Evolutionary conservation across 2,888 invertebrate genomes (phyloP), one percentile per base, ranked within the genome.

Genomic region (Synergus gifuensis): DNA sequence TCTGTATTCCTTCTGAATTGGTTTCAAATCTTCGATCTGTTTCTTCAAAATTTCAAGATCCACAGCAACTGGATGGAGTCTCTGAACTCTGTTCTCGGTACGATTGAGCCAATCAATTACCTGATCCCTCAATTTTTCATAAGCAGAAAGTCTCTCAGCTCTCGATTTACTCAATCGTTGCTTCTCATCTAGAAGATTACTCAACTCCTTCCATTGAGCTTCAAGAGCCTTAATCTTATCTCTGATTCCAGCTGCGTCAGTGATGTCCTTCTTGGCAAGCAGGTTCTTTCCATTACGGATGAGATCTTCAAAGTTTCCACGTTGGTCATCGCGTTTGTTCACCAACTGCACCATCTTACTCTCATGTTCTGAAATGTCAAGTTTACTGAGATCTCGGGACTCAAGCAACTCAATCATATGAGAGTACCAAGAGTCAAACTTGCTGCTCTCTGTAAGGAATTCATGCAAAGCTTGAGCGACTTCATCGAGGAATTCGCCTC

Each of bases 181-280:
- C 86, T 97, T 97, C 89, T 98, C 98, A 85, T 97, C 97, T 42
- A 98, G 93, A 0, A 96, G 93, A 22, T 95, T 94, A 87, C 96
- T 96, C 86, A 98, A 94, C 89, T 98, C 98, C 76, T 96, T 95
- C 98, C 98, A 98, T 88, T 96, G 96, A 84, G 95, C 95, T 93
- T 98, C 98, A 84, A 98, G 93, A 3, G 95, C 94, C 93, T 97
- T 98, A 89, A 98, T 95, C 86, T 96, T 95, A 91, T 98, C 98
- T 49, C 98, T 94, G 14, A 98, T 95, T 2, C 95, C 94, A 60
- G 95, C 96, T 0, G 97, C 97, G 90, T 98, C 98, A 0, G 98
- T 97, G 67, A 98, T 96, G 88, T 98, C 98, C 86, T 97, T 97
- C 93, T 97, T 96, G 12, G 95, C 93, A 76, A 98, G 94, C 79